phyloP scores from a whole-genome alignment of 2,888 invertebrate species.

The Hypsopygia costalis region DNA sequence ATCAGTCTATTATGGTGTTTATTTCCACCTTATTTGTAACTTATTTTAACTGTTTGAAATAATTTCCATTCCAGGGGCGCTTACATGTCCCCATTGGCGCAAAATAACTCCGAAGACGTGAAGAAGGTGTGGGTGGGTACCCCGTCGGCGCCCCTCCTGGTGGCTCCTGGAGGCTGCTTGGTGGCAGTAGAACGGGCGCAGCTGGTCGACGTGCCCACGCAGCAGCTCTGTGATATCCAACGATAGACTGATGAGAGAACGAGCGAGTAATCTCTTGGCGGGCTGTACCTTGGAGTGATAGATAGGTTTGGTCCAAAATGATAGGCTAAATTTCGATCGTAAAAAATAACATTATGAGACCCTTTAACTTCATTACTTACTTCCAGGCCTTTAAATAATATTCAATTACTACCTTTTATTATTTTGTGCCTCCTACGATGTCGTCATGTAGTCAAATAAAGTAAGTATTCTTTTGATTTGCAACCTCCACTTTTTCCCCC shows the following conservation, averaged over 20 bases:
- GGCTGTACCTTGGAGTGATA: constrained; percentile 44
- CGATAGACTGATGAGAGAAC: constrained; percentile 46
- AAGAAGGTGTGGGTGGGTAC: constrained; percentile 74
- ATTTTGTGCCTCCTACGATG: no score
- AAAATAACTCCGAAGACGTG: constrained; percentile 57
- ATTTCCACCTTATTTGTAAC: no score
- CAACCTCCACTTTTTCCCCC: no score
- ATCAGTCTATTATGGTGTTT: no score
- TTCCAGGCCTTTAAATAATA: no score
- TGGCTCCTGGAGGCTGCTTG: constrained; percentile 63
- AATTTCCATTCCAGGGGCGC: constrained; percentile 57
- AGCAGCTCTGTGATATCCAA: constrained; percentile 68
- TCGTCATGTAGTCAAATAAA: no score
- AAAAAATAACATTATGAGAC: no score
- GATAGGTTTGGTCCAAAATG: constrained; percentile 9
- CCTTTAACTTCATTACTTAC: no score
- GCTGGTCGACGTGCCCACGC: constrained; percentile 47
- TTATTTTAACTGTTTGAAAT: no score
- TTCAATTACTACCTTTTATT: no score
- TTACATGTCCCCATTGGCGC: constrained; percentile 64
- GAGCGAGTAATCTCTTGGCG: constrained; percentile 41
- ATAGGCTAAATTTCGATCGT: not conserved
- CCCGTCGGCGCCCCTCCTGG: constrained; percentile 53
- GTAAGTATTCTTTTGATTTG: no score
- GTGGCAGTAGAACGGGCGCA: constrained; percentile 69